Percentiles rank a stretch among this genome's conserved stretches.
phyloP scores from a whole-genome alignment of 2,113 vertebrate genomes.

The Dicaeum eximium region DNA sequence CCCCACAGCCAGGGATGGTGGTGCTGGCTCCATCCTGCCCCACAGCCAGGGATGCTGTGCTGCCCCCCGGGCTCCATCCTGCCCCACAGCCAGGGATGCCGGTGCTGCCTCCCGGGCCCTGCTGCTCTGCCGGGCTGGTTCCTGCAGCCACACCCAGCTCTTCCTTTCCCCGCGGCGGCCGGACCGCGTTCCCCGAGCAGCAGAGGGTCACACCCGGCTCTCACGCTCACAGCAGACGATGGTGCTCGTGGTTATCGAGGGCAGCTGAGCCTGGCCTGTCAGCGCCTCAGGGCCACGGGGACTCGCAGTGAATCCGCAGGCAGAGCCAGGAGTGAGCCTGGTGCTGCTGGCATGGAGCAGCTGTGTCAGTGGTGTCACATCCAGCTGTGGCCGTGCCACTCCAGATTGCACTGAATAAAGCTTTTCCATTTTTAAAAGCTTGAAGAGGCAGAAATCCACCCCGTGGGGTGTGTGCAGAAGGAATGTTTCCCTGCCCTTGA shows the following conservation, averaged over 20 bases:
- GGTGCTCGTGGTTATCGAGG: fast-evolving
- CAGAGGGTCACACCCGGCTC: not conserved
- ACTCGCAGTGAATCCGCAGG: fast-evolving
- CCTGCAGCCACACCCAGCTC: fast-evolving
- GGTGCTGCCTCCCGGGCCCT: fast-evolving
- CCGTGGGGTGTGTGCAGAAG: not conserved
- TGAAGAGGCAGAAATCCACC: not conserved
- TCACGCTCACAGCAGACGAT: fast-evolving
- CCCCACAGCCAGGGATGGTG: not conserved
- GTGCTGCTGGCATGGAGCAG: not conserved
- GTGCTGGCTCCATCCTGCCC: too few species aligned
- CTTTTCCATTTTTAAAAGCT: not conserved
- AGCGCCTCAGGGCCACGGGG: fast-evolving
- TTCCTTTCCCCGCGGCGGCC: not conserved
- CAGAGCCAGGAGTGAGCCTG: fast-evolving
- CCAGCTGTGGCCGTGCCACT: not conserved
- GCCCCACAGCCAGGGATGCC: not conserved
- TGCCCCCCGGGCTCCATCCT: fast-evolving
- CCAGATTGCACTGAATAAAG: fast-evolving
- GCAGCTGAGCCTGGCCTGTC: not conserved
- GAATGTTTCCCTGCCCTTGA: not conserved
- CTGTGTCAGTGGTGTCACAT: fast-evolving
- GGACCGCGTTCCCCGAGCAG: fast-evolving
- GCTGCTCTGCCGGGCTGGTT: fast-evolving
- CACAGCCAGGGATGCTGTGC: not conserved